Conservation (phyloP, 2,113 vertebrate species). For the Cryptomyrus ogoouensis region DNA sequence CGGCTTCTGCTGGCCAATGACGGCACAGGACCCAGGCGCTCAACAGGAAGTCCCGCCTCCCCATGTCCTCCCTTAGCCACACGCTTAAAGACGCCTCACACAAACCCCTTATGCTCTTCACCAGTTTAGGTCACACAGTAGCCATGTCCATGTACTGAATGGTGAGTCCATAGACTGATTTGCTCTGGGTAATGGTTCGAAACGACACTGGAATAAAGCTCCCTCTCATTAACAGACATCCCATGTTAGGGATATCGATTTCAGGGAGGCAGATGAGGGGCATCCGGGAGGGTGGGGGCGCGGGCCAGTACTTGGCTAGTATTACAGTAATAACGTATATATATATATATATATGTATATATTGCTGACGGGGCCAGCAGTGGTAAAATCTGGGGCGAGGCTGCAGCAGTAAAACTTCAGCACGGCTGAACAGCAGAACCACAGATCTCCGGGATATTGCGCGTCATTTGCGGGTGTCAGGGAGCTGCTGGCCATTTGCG, state of each 20-base stretch:
- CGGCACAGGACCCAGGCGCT: slow-evolving; percentile 5
- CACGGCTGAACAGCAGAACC: too few relatives aligned
- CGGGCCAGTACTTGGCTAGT: background rate
- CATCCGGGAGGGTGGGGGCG: background rate
- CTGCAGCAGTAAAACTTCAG: too few relatives aligned
- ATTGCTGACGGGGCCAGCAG: too few relatives aligned
- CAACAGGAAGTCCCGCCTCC: background rate
- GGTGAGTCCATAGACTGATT: background rate
- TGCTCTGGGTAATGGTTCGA: background rate
- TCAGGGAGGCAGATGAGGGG: background rate
- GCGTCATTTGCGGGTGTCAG: background rate
- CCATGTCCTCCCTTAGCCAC: background rate
- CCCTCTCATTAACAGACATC: background rate
- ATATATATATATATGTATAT: too few relatives aligned
- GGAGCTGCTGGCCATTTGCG: background rate
- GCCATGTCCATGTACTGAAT: background rate
- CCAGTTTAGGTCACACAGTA: background rate
- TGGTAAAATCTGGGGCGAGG: too few relatives aligned
- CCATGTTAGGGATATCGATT: background rate
- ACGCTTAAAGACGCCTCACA: background rate
- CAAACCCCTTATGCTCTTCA: background rate
- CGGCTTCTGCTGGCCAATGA: slow-evolving; percentile 68
- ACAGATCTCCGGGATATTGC: background rate
- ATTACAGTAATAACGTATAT: background rate
- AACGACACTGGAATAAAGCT: background rate